Conservation (phyloP, 2,888 invertebrate species). For the Adelphocoris suturalis region DNA sequence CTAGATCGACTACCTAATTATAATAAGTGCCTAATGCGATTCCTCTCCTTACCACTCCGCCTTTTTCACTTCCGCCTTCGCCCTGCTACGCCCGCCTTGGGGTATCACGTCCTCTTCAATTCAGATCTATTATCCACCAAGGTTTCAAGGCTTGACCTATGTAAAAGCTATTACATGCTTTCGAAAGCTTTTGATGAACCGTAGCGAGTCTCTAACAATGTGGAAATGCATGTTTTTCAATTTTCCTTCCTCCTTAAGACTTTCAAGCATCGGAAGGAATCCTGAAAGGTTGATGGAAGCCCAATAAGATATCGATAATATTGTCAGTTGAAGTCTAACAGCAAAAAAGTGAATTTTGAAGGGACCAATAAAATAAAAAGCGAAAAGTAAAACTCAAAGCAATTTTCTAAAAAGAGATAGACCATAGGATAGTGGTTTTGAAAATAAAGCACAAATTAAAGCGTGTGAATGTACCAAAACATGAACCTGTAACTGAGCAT, state of each 20-base stretch:
- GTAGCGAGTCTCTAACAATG: neutral
- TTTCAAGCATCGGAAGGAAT: neutral
- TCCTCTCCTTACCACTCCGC: conserved; percentile 21
- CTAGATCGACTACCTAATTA: conserved; percentile 39
- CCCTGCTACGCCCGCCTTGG: conserved; percentile 36
- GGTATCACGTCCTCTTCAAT: conserved; percentile 42
- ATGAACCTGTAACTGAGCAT: no score
- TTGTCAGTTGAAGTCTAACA: no score
- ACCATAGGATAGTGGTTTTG: no score
- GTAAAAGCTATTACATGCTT: conserved; percentile 21
- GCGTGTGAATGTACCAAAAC: no score
- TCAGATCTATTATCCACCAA: conserved; percentile 39
- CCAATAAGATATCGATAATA: no score
- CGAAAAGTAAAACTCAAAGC: no score
- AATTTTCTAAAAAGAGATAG: no score
- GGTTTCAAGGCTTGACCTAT: conserved; percentile 33
- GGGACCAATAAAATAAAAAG: no score
- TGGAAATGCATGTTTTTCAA: neutral
- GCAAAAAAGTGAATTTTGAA: no score
- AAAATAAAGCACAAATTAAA: no score
- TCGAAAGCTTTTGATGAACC: conserved; percentile 25
- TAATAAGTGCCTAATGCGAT: conserved; percentile 42
- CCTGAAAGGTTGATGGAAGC: no score
- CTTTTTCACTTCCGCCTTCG: conserved; percentile 24
- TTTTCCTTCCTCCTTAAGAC: neutral